Evolutionary conservation across 2,797 vertebrate species (phyloP).

Genomic region (Xenentodon cancila): DNA sequence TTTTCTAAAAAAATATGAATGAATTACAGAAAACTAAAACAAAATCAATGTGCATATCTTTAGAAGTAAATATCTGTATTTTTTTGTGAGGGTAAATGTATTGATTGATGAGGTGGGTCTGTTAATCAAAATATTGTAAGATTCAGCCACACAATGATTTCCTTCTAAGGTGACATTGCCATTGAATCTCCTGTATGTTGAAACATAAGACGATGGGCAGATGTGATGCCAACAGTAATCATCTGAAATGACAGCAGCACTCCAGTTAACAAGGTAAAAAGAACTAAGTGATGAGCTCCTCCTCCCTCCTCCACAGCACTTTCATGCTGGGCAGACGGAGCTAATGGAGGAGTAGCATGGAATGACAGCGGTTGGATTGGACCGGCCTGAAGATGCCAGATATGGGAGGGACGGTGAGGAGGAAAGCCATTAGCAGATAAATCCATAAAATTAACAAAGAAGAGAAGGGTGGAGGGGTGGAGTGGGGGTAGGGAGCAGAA

Average conservation of each 20-base stretch:
- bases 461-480: slow-evolving; percentile 55
- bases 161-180: slow-evolving; percentile 36
- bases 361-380: slow-evolving; percentile 46
- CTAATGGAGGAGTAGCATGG: slow-evolving; percentile 62
- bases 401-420: slow-evolving; percentile 58
- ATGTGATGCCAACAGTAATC: slow-evolving; percentile 56
- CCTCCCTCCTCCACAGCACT: slow-evolving; percentile 31
- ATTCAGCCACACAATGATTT: slow-evolving; percentile 18
- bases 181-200: slow-evolving; percentile 15
- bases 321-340: slow-evolving; percentile 60
- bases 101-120: no score
- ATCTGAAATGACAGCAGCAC: slow-evolving; percentile 60
- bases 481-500: slow-evolving; percentile 21
- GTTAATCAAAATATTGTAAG: not conserved
- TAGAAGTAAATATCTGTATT: no score
- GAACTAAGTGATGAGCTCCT: slow-evolving; percentile 28
- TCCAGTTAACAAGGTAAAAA: slow-evolving; percentile 69
- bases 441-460: slow-evolving; percentile 79
- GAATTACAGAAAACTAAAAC: no score
- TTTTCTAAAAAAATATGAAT: no score
- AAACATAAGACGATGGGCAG: slow-evolving; percentile 26
- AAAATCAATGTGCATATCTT: no score
- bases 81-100: no score
- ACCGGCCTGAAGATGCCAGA: slow-evolving; percentile 57
- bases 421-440: slow-evolving; percentile 75